Conservation (phyloP, 2,888 invertebrate species). For the Pteria penguin region DNA sequence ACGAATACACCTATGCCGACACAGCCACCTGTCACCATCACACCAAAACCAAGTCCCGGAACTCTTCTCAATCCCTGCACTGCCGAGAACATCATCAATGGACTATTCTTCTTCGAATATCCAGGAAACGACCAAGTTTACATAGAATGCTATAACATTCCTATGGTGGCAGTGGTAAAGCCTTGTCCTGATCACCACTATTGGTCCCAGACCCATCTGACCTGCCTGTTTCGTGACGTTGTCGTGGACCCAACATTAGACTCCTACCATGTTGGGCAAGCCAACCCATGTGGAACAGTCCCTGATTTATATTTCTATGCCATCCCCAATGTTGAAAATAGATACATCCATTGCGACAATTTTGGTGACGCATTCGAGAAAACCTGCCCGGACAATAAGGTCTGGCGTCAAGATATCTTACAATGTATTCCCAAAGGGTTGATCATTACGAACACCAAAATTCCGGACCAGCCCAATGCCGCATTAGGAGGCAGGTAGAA, state of each 20-base stretch:
- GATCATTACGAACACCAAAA: slow-evolving; percentile 17
- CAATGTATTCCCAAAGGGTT: slow-evolving; percentile 56
- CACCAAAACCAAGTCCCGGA: slow-evolving; percentile 9
- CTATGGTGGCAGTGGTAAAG: slow-evolving; percentile 51
- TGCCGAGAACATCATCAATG: slow-evolving; percentile 35
- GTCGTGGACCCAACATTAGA: slow-evolving; percentile 42
- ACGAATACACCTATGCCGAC: slow-evolving; percentile 17
- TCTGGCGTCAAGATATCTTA: slow-evolving; percentile 61
- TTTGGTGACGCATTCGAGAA: slow-evolving; percentile 65
- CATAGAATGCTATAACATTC: slow-evolving; percentile 59
- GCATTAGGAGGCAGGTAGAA: neutral
- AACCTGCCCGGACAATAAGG: slow-evolving; percentile 49
- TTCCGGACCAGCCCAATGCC: neutral
- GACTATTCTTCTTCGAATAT: slow-evolving; percentile 51
- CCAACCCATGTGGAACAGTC: slow-evolving; percentile 50
- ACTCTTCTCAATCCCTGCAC: slow-evolving; percentile 10
- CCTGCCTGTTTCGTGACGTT: slow-evolving; percentile 52
- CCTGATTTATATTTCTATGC: slow-evolving; percentile 59
- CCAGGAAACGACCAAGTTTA: slow-evolving; percentile 53
- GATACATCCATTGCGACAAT: slow-evolving; percentile 70
- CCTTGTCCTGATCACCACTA: slow-evolving; percentile 49
- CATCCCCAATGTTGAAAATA: slow-evolving; percentile 50
- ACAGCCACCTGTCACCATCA: slow-evolving; percentile 2
- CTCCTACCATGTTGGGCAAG: slow-evolving; percentile 15
- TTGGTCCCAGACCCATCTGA: slow-evolving; percentile 51